These are phyloP conservation scores for Colossoma macropomum DNA, from an alignment of 2,113 vertebrate species.

Conservation along the genomic window DNA sequence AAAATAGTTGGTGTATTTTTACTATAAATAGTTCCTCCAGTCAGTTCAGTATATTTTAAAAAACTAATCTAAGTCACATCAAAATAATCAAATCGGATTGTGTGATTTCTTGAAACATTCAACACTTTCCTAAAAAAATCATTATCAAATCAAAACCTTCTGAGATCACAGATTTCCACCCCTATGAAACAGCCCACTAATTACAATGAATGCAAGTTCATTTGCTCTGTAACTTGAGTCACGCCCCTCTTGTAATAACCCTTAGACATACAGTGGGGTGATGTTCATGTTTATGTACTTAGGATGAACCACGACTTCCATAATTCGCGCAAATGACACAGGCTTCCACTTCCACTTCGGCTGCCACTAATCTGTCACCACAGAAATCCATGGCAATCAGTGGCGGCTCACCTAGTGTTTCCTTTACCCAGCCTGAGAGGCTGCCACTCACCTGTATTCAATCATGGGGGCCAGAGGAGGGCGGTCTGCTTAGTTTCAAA, in stretches of 20 bases:
- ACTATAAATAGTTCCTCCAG: too few species aligned
- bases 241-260: not conserved
- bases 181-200: conserved; percentile 8
- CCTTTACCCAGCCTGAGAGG: conserved; percentile 20
- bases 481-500: conserved; percentile 28
- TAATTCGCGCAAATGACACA: conserved; percentile 50
- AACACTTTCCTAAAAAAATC: not conserved
- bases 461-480: conserved; percentile 18
- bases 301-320: conserved; percentile 60
- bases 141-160: not conserved
- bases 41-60: too few species aligned
- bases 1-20: too few species aligned
- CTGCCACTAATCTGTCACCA: conserved; percentile 58
- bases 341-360: conserved; percentile 44
- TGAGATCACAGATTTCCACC: not conserved
- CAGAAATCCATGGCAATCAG: conserved; percentile 51
- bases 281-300: conserved; percentile 41
- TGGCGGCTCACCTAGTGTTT: conserved; percentile 2
- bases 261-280: not conserved
- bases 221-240: conserved; percentile 1
- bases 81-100: too few species aligned
- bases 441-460: conserved; percentile 30
- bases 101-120: not conserved
- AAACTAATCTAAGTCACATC: too few species aligned
- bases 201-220: conserved; percentile 29